Evolutionary conservation across 2,113 vertebrate species (phyloP), one percentile per base, ranked within the genome.

Genomic region (Gymnobelideus leadbeateri): DNA sequence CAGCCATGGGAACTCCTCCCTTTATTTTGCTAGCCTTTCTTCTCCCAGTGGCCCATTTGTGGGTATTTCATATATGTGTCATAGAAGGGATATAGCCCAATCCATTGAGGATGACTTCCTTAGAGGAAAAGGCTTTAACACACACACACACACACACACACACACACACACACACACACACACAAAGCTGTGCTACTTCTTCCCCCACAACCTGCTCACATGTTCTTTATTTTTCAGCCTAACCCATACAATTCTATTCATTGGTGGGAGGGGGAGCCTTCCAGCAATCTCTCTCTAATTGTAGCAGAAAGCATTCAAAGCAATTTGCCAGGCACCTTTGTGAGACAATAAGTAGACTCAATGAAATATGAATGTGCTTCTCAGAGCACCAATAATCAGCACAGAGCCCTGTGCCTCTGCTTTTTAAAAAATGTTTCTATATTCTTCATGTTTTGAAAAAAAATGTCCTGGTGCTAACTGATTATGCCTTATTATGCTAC

Each of bases 201-300:
- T 92, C 6, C 28, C 47, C 47, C 89, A 25, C 89, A 96, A 95
- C 55, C 51, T 97, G 51, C 92, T 96, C 95, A 52, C 77, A 31
- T 96, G 97, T 96, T 94, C 90, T 96, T 93, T 47, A 26, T 93
- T 92, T 94, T 94, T 95, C 93, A 94, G 61, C 9, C 90, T n/a
- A 91, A 89, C 24, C 10, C 43, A 93, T 91, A 77, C 89, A 47
- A 11, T 96, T 97, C 90, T 52, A 95, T 97, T 96, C 97, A 95
- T n/a, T 91, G 8, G 37, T 55, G 93, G 16, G 1, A 43, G 16
- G 68, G 16, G 96, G 54, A 94, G 93, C 91, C 68, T 98, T 97
- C 92, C 92, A 97, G 96, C 92, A 97, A 96, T 97, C 93, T 96
- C 57, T 94, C 93, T 47, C 51, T 97, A 98, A 98, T 97, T 97